Conservation (phyloP, 2,797 vertebrate genomes). For the Notolepis coatsorum region DNA sequence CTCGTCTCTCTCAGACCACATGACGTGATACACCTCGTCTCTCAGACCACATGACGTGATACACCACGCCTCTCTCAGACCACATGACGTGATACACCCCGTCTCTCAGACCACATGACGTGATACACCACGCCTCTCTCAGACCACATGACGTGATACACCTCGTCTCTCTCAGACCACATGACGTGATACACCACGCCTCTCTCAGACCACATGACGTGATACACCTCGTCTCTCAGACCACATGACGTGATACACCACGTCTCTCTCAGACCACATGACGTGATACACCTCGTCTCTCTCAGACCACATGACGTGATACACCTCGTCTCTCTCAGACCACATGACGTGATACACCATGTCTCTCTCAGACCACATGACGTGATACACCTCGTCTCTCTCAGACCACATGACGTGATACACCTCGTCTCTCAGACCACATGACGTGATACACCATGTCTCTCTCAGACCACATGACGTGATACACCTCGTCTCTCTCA, state of each 20-base stretch:
- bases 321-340: no score
- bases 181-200: background rate
- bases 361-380: background rate
- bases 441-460: constrained; percentile 56
- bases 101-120: no score
- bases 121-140: background rate
- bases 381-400: background rate
- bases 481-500: background rate
- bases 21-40: background rate
- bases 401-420: background rate
- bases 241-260: background rate
- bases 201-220: constrained; percentile 91
- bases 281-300: background rate
- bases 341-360: background rate
- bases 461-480: background rate
- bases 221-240: background rate
- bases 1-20: background rate
- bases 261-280: background rate
- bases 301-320: no score
- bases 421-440: constrained; percentile 89
- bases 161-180: background rate
- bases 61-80: background rate
- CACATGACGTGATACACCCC: no score
- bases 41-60: background rate
- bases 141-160: background rate